Percentiles rank a stretch among this genome's conserved stretches.
These are phyloP conservation scores for Alentia gelatinosa DNA, from an alignment of 2,888 invertebrate species.

Conservation along the genomic window DNA sequence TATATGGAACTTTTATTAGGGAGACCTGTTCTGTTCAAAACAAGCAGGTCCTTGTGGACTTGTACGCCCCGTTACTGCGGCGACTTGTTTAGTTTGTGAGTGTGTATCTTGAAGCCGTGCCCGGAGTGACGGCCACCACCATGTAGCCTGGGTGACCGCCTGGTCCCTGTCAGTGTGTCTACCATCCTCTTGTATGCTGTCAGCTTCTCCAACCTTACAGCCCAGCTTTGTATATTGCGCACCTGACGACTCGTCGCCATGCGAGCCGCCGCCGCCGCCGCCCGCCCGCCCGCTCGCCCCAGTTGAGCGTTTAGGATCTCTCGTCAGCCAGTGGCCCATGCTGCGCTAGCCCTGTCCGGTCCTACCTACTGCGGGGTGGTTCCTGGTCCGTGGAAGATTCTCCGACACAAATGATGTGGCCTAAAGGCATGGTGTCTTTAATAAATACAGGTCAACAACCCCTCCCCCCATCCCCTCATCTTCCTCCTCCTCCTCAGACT, in stretches of 20 bases:
- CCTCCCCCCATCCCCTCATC: neutral
- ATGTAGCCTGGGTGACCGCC: constrained; percentile 51
- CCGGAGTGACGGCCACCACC: constrained; percentile 7
- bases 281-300: neutral
- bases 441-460: constrained; percentile 7
- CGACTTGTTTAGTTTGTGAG: constrained; percentile 20
- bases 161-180: constrained; percentile 12
- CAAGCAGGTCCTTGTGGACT: neutral
- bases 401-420: neutral
- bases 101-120: neutral
- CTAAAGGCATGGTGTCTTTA: neutral
- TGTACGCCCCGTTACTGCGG: neutral
- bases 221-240: constrained; percentile 46
- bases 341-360: neutral
- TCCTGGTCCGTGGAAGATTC: neutral
- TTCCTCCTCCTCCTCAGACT: neutral
- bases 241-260: neutral
- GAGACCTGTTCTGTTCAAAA: constrained; percentile 3
- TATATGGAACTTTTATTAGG: neutral
- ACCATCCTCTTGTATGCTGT: constrained; percentile 9
- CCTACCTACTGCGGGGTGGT: neutral
- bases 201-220: constrained; percentile 19
- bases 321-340: neutral
- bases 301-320: neutral
- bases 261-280: neutral